These are phyloP conservation scores for Pseudobourletiella spinata DNA, from an alignment of 1,140 invertebrate genomes.

Conservation along the genomic window DNA sequence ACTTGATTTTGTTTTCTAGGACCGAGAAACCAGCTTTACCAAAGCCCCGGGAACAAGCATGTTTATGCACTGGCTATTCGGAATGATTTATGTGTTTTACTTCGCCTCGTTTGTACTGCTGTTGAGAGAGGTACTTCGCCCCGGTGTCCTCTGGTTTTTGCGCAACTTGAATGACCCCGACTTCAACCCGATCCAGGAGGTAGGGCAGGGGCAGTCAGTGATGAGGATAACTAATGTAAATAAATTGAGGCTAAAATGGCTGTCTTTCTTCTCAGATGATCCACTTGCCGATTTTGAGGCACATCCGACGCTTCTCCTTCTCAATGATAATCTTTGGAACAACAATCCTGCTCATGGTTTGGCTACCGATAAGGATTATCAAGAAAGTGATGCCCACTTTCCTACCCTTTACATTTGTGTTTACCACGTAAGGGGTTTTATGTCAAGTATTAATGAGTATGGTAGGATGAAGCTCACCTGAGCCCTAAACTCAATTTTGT, in stretches of 20 bases:
- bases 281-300: slow-evolving; percentile 83
- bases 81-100: slow-evolving; percentile 99
- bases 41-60: slow-evolving; percentile 88
- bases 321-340: slow-evolving; percentile 95
- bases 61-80: slow-evolving; percentile 98
- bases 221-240: slow-evolving; percentile 7
- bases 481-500: too few relatives aligned
- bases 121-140: slow-evolving; percentile 83
- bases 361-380: slow-evolving; percentile 85
- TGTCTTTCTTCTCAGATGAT: slow-evolving; percentile 87
- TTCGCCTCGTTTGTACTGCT: slow-evolving; percentile 95
- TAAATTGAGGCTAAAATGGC: too few relatives aligned
- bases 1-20: slow-evolving; percentile 36
- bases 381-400: slow-evolving; percentile 72
- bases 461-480: neutral
- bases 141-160: slow-evolving; percentile 93
- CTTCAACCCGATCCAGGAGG: slow-evolving; percentile 93
- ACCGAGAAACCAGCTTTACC: slow-evolving; percentile 73
- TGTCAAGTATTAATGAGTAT: neutral
- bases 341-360: slow-evolving; percentile 89
- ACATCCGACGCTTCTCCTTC: slow-evolving; percentile 77
- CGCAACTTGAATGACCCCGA: slow-evolving; percentile 98
- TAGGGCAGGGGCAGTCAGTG: too few relatives aligned
- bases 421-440: slow-evolving; percentile 45
- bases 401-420: slow-evolving; percentile 81